Evolutionary conservation across 2,797 vertebrate genomes (phyloP).

Genomic region (Cossypha polioptera): DNA sequence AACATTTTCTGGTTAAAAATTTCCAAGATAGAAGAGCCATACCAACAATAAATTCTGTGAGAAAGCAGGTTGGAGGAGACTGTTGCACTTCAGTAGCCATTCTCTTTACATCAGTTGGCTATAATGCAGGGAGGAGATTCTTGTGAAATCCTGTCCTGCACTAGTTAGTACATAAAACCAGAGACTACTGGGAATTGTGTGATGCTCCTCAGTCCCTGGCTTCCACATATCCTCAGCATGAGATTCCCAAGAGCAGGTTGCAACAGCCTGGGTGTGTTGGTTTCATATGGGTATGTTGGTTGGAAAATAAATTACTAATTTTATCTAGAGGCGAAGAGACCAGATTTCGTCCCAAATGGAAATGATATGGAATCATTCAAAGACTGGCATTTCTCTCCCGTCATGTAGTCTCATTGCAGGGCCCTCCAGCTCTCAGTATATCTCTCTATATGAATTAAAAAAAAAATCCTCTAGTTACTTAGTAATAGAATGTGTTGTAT

Average conservation of each 20-base stretch:
- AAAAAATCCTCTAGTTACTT: neutral
- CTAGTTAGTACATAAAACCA: neutral
- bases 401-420: accelerated
- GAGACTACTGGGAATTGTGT: neutral
- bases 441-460: neutral
- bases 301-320: neutral
- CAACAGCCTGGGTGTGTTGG: neutral
- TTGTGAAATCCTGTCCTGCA: neutral
- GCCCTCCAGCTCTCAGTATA: neutral
- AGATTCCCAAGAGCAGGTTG: neutral
- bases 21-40: neutral
- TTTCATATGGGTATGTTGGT: neutral
- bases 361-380: neutral
- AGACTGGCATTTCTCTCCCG: neutral
- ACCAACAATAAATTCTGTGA: neutral
- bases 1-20: neutral
- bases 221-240: neutral
- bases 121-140: neutral
- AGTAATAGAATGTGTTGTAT: neutral
- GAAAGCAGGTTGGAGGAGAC: neutral
- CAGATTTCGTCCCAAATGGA: neutral
- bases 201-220: neutral
- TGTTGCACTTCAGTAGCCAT: accelerated
- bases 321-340: neutral
- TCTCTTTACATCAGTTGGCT: neutral